Evolutionary conservation across 2,888 invertebrate genomes (phyloP).

Genomic region (Tetrapedia diversipes): DNA sequence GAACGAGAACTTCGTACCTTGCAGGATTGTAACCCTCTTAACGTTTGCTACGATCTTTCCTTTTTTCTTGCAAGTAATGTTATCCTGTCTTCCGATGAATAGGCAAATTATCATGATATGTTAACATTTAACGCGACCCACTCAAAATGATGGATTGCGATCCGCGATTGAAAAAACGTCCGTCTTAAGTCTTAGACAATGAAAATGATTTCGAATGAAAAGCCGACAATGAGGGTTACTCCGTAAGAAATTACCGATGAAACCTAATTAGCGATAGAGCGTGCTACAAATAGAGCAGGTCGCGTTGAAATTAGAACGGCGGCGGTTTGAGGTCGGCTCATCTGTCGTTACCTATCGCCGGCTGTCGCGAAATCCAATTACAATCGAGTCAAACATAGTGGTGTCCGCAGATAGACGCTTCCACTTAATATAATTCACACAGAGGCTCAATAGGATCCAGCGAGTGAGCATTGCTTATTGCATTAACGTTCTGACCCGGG

Average conservation of each 20-base stretch:
- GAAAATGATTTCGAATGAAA: neutral
- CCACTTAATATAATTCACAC: slow-evolving; percentile 40
- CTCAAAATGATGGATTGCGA: too few species aligned
- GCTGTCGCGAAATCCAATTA: slow-evolving; percentile 38
- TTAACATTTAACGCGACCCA: too few species aligned
- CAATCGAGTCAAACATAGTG: slow-evolving; percentile 32
- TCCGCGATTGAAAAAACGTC: too few species aligned
- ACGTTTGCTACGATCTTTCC: too few species aligned
- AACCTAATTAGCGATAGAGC: neutral
- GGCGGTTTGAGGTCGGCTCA: slow-evolving; percentile 18
- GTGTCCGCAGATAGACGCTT: slow-evolving; percentile 36
- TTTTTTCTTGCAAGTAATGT: too few species aligned
- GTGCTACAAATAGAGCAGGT: neutral
- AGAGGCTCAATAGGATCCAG: slow-evolving; percentile 38
- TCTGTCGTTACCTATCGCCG: slow-evolving; percentile 27
- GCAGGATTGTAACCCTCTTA: too few species aligned
- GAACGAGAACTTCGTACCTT: too few species aligned
- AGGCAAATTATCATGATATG: too few species aligned
- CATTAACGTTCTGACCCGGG: slow-evolving; percentile 61
- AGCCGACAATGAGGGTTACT: too few species aligned
- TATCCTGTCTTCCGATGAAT: too few species aligned
- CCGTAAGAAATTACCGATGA: neutral
- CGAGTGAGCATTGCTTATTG: slow-evolving; percentile 63
- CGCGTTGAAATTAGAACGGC: slow-evolving; percentile 4
- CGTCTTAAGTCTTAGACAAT: too few species aligned